These are phyloP conservation scores for Cercopithecus mona DNA, from an alignment of 2,113 vertebrate species.

Conservation along the genomic window DNA sequence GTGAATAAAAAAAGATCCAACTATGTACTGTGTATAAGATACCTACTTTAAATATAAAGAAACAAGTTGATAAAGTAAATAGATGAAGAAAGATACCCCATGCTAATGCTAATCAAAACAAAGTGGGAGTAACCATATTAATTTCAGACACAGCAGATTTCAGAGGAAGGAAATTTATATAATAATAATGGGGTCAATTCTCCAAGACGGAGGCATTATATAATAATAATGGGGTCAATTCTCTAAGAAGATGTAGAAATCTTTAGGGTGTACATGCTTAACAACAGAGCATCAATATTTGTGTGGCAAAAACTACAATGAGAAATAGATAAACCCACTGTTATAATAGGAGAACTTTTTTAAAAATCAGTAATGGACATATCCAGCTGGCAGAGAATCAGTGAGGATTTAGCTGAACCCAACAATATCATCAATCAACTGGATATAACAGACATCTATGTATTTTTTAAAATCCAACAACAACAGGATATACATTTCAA, in stretches of 20 bases:
- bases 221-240: background rate
- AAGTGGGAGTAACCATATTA: background rate
- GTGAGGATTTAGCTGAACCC: background rate
- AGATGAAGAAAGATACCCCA: background rate
- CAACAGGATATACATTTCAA: background rate
- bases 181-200: background rate
- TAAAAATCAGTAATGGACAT: background rate
- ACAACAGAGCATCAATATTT: background rate
- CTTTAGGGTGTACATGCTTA: background rate
- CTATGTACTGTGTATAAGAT: background rate
- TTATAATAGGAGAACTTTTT: background rate
- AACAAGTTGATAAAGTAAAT: background rate
- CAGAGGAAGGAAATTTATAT: background rate
- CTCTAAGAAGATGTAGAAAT: background rate
- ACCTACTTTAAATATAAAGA: background rate
- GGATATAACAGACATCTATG: background rate
- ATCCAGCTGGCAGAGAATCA: background rate
- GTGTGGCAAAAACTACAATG: background rate
- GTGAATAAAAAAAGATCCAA: background rate
- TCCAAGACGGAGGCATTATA: background rate
- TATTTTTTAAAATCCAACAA: background rate
- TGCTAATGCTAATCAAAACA: background rate
- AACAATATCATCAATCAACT: background rate
- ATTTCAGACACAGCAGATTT: background rate
- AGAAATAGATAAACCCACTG: background rate